Evolutionary conservation across 2,888 invertebrate genomes (phyloP), one percentile per base, ranked within the genome.

Genomic region (Heliconius sara): DNA sequence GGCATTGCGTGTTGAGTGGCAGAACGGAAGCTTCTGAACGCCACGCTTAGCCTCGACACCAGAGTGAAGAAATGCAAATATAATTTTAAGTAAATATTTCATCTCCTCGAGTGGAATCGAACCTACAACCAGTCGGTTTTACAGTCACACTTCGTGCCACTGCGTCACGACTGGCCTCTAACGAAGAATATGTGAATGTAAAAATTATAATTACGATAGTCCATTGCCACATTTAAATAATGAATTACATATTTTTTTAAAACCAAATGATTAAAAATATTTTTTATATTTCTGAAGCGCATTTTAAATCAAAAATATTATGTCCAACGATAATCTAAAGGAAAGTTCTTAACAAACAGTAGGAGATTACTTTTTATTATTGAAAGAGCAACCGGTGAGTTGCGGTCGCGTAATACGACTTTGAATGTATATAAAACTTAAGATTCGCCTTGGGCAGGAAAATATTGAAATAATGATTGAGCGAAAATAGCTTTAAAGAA

Each of bases 331-430:
- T 73, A 52, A 65, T 57, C 65, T 66, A 57, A 73, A 78, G 25
- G 34, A 78, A 72, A 72, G 52, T 57, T 76, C 76, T 76, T 25
- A n/a, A 67, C 47, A 57, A 76, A 47, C 76, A 68, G 67, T 13
- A 22, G 34, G 25, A 83, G 82, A 85, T 81, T 77, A 77, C 78
- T 81, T 81, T 78, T 77, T 78, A 80, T 77, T 80, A 80, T 82
- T 76, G 73, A 80, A 82, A 74, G 71, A 39, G 60, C 80, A 80
- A 57, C 78, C 75, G 65, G 66, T 52, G 22, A 77, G 67, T 78
- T 78, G 30, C 66, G 47, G 66, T 72, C 73, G 39, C 30, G 66
- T 67, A 34, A 47, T 70, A 68, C 63, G 47, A 77, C 77, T 65
- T 65, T 60, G 12, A 60, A 60, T n/a, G 10, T 60, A 60, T 60